A percentile compares a stretch with the other conserved stretches of the same genome.
These are phyloP conservation scores for Mus pahari DNA, from an alignment of 2,113 vertebrate genomes.

Conservation along the genomic window DNA sequence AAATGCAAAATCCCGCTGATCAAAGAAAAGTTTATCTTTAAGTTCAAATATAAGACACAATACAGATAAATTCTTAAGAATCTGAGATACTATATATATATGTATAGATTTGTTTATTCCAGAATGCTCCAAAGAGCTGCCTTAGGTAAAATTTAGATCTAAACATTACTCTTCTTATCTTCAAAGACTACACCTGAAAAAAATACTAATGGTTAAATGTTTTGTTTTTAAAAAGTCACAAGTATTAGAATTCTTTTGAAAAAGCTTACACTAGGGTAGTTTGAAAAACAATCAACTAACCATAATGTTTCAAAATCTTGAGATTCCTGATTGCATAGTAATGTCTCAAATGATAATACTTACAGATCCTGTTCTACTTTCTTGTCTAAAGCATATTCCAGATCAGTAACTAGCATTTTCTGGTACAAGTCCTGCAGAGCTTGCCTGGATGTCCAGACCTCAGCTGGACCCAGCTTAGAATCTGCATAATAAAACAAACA, in stretches of 20 bases:
- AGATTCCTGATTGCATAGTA: conserved; percentile 59
- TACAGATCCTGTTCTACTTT: conserved; percentile 99
- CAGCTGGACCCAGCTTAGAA: conserved; percentile 96
- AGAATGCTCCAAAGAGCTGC: neutral
- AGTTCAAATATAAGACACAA: neutral
- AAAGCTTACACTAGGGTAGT: neutral
- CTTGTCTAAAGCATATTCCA: conserved; percentile 99
- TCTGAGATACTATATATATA: neutral
- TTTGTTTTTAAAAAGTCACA: conserved; percentile 2
- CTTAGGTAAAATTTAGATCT: conserved; percentile 1
- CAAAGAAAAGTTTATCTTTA: conserved; percentile 30
- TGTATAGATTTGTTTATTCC: neutral
- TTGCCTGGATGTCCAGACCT: conserved; percentile 99
- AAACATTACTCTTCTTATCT: conserved; percentile 20
- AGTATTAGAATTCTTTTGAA: conserved; percentile 15
- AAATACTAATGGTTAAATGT: conserved; percentile 18
- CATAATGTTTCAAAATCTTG: conserved; percentile 35
- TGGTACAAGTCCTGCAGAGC: conserved; percentile 99
- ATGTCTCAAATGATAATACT: conserved; percentile 83
- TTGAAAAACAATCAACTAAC: conserved; percentile 44
- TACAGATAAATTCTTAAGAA: conserved; percentile 43
- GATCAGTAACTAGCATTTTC: conserved; percentile 99
- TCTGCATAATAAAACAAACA: conserved; percentile 86
- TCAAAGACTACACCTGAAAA: conserved; percentile 11
- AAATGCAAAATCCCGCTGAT: conserved; percentile 18